A percentile compares a stretch with the other conserved stretches of the same genome.
These are phyloP conservation scores for Drosophila pegasa DNA, from an alignment of 2,888 invertebrate species.

Conservation along the genomic window DNA sequence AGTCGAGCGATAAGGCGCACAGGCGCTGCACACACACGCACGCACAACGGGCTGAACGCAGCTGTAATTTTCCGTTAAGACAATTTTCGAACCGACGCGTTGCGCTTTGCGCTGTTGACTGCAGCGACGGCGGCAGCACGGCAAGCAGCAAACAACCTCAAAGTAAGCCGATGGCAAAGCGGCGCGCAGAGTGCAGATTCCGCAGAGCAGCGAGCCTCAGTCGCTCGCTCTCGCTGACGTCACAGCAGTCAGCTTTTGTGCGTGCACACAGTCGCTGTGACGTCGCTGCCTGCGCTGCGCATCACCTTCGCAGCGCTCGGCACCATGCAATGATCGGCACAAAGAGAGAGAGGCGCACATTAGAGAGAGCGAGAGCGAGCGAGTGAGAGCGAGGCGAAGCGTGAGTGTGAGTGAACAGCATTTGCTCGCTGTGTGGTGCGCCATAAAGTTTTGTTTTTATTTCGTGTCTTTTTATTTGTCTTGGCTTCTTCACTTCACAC, in stretches of 20 bases:
- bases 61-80: conserved; percentile 53
- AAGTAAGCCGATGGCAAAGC: conserved; percentile 43
- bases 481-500: conserved; percentile 63
- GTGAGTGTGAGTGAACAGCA: conserved; percentile 26
- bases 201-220: conserved; percentile 1
- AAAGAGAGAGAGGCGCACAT: not conserved
- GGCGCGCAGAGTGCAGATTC: conserved; percentile 16
- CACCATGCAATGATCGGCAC: conserved; percentile 28
- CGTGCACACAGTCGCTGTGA: conserved; percentile 24
- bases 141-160: conserved; percentile 31
- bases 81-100: conserved; percentile 68
- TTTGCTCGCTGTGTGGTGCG: conserved; percentile 38
- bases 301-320: conserved; percentile 19
- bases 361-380: not conserved
- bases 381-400: conserved; percentile 12
- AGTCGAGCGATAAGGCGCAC: conserved; percentile 23
- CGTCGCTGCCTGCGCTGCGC: conserved; percentile 12
- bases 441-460: conserved; percentile 66
- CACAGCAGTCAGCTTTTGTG: conserved; percentile 27
- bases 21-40: conserved; percentile 3
- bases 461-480: conserved; percentile 60
- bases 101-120: conserved; percentile 77
- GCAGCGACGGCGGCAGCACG: conserved; percentile 45
- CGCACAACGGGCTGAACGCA: conserved; percentile 19
- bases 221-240: conserved; percentile 24